Percentiles rank a stretch among this genome's conserved stretches.
Conservation (phyloP, 2,888 invertebrate species). For the Trachelus troglodyta region DNA sequence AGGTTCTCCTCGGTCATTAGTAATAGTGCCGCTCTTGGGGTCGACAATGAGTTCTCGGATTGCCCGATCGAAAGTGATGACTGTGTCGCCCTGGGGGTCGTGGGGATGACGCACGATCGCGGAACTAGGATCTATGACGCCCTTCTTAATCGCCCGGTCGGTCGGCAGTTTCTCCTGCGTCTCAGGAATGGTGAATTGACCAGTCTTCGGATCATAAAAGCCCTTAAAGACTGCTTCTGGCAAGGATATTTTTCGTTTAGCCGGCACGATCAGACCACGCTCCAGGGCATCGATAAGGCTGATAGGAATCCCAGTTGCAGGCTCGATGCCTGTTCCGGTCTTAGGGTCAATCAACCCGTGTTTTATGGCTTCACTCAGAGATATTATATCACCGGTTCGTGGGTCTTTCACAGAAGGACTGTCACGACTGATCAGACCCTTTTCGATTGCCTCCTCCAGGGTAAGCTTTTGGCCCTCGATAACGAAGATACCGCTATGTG, state of each 20-base stretch:
- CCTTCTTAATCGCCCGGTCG: conserved; percentile 85
- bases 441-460: conserved; percentile 79
- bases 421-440: conserved; percentile 80
- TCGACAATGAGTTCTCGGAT: conserved; percentile 82
- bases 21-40: conserved; percentile 78
- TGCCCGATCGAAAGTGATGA: conserved; percentile 86
- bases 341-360: conserved; percentile 82
- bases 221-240: conserved; percentile 93
- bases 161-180: conserved; percentile 84
- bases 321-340: conserved; percentile 83
- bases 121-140: conserved; percentile 85
- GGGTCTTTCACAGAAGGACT: conserved; percentile 85
- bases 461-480: conserved; percentile 78
- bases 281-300: conserved; percentile 87
- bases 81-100: conserved; percentile 72
- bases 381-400: conserved; percentile 81
- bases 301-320: conserved; percentile 78
- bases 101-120: conserved; percentile 80
- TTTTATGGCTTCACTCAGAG: conserved; percentile 82
- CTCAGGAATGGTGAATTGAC: conserved; percentile 83
- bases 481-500: conserved; percentile 77
- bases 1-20: conserved; percentile 70
- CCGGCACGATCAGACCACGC: conserved; percentile 83
- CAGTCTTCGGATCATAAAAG: conserved; percentile 87
- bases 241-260: conserved; percentile 84